These are phyloP conservation scores for Zhuqinia jingwanae DNA, from an alignment of 2,888 invertebrate species.

Conservation along the genomic window DNA sequence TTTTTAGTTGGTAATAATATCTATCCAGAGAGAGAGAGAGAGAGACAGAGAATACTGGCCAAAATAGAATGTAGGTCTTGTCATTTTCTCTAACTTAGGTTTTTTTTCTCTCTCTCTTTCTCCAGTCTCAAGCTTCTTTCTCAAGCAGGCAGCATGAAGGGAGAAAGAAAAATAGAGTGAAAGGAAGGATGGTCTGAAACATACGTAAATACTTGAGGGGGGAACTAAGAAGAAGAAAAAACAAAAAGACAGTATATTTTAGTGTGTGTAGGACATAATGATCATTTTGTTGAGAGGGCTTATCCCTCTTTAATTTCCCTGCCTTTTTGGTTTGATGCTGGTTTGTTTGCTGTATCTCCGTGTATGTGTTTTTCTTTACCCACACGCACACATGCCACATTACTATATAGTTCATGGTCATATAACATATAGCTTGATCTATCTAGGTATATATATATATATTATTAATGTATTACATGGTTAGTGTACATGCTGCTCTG, in stretches of 20 bases:
- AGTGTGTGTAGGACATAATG: constrained; percentile 60
- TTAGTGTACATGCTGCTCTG: constrained; percentile 25
- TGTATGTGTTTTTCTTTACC: background rate
- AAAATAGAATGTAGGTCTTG: constrained; percentile 23
- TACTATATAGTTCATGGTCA: too few species aligned
- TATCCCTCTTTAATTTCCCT: constrained; percentile 64
- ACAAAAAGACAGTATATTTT: constrained; percentile 41
- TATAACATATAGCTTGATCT: constrained; percentile 33
- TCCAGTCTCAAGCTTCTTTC: background rate
- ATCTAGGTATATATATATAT: too few species aligned
- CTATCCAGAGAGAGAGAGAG: too few species aligned
- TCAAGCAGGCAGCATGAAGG: background rate
- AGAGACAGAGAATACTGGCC: constrained; percentile 30
- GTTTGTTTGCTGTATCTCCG: constrained; percentile 23
- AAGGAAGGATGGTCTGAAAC: constrained; percentile 45
- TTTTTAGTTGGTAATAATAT: constrained; percentile 4
- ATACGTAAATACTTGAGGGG: constrained; percentile 16
- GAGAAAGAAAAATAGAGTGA: constrained; percentile 31
- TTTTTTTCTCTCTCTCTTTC: too few species aligned
- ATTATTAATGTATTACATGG: constrained; percentile 36
- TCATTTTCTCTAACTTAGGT: background rate
- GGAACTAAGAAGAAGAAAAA: constrained; percentile 17
- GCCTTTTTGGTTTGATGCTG: too few species aligned
- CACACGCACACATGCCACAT: too few species aligned
- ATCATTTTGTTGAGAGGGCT: constrained; percentile 61